Percentiles rank a stretch among this genome's conserved stretches.
Evolutionary conservation across 2,888 invertebrate genomes (phyloP).

Genomic region (Spisula solida): DNA sequence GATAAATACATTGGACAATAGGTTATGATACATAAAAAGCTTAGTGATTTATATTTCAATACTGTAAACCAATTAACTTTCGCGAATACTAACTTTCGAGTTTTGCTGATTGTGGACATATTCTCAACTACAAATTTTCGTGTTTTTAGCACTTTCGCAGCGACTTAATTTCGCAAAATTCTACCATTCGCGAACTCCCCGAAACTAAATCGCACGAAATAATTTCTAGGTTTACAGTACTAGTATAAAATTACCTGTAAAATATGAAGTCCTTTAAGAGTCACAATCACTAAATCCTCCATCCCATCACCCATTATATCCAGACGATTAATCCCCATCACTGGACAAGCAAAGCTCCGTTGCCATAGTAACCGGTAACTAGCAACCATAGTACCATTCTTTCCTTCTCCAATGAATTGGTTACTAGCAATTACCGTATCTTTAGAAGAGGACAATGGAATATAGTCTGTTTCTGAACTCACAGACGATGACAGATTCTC

Average conservation of each 20-base stretch:
- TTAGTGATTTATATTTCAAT: too few species aligned
- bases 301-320: conserved; percentile 92
- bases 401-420: background rate
- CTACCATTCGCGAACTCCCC: too few species aligned
- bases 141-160: too few species aligned
- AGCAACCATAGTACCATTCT: background rate
- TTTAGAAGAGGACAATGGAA: conserved; percentile 65
- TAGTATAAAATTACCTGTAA: conserved; percentile 88
- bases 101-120: too few species aligned
- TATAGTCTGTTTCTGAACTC: conserved; percentile 57
- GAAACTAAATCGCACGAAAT: too few species aligned
- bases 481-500: conserved; percentile 73
- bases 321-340: conserved; percentile 90
- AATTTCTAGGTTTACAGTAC: too few species aligned
- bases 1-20: too few species aligned
- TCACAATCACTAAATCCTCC: conserved; percentile 91
- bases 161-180: too few species aligned
- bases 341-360: conserved; percentile 90
- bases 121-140: too few species aligned
- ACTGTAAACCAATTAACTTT: too few species aligned
- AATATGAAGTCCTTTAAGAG: conserved; percentile 91
- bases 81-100: too few species aligned
- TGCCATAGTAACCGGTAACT: conserved; percentile 87
- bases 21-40: too few species aligned
- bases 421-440: conserved; percentile 54